phyloP scores from a whole-genome alignment of 2,888 invertebrate species.

The Liposcelis brunnea region DNA sequence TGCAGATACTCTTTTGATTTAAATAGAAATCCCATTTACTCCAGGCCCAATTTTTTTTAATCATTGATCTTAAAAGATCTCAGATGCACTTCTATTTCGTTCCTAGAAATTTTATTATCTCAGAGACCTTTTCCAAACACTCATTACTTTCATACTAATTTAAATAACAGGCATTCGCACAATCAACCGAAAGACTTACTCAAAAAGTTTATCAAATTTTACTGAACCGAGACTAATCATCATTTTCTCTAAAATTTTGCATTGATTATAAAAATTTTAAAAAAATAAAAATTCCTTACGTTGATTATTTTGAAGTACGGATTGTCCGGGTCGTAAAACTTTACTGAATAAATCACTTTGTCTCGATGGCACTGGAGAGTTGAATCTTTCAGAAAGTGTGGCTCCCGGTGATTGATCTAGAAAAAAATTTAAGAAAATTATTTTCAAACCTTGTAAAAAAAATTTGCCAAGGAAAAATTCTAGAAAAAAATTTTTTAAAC shows the following conservation, averaged over 20 bases:
- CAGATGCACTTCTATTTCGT: conserved; percentile 4
- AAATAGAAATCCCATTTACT: no score
- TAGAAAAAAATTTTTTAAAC: conserved; percentile 7
- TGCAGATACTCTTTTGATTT: no score
- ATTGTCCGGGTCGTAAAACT: conserved; percentile 31
- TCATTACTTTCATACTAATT: not conserved
- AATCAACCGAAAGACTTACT: no score
- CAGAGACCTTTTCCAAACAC: not conserved
- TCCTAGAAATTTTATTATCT: not conserved
- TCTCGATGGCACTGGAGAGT: conserved; percentile 37
- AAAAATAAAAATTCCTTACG: conserved; percentile 6
- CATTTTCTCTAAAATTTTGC: conserved; percentile 5
- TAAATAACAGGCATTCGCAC: no score
- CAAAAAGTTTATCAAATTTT: no score
- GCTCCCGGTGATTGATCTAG: conserved; percentile 36
- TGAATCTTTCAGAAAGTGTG: conserved; percentile 45
- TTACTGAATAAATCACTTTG: conserved; percentile 25
- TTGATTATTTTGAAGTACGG: conserved; percentile 24
- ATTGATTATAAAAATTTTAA: no score
- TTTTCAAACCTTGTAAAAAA: no score
- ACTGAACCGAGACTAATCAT: no score
- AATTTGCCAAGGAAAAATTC: no score
- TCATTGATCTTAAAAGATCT: not conserved
- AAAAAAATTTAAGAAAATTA: no score
- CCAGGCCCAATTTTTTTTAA: not conserved